Base-by-base conservation (phyloP, 1,140 invertebrate genomes). In the Brachionus sp. region DNA sequence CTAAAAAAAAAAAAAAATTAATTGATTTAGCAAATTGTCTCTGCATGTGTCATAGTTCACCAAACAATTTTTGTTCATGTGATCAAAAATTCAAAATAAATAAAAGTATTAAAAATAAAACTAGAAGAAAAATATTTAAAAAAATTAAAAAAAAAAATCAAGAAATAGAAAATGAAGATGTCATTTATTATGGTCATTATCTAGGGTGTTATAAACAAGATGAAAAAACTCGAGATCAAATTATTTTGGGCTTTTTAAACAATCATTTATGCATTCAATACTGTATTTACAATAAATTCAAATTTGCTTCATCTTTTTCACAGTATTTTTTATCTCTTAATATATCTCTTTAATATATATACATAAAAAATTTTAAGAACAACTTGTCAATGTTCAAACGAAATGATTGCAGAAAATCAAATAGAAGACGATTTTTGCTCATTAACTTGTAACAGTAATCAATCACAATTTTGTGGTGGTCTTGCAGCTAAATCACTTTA, bases 401-500 rank as follows among this genome's bases (percentile, higher is more conserved):
- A 33, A n/a, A 35, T 2, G 12, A 68, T 35, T 37, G 13, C 25
- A 64, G 12, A 33, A 1, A 25, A 68, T 12, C 16, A 68, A 68
- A 37, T 33, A 33, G 35, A 68, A 5, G 73, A 77, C 1, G 19
- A 29, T 13, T 35, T n/a, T 29, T 77, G 73, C 25, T 29, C 29
- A 5, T 3, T 46, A n/a, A 42, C 77, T 33, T 78, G 77, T 19
- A 78, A 62, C 33, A 42, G 44, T 9, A 78, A 78, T n/a, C 7
- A 10, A 33, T 33, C 23, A 50, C 46, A 78, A 62, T 50, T 25
- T 35, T 78, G 77, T 25, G 77, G 77, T n/a, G 77, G 77, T 9
- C 19, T 73, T 16, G 3, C n/a, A 16, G 12, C 16, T 7, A 9
- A 44, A 16, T 39, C 16, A 39, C 6, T 39, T 42, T 73, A 73